These are phyloP conservation scores for Oscheius sp. DNA, from an alignment of 2,888 invertebrate genomes.

Conservation along the genomic window DNA sequence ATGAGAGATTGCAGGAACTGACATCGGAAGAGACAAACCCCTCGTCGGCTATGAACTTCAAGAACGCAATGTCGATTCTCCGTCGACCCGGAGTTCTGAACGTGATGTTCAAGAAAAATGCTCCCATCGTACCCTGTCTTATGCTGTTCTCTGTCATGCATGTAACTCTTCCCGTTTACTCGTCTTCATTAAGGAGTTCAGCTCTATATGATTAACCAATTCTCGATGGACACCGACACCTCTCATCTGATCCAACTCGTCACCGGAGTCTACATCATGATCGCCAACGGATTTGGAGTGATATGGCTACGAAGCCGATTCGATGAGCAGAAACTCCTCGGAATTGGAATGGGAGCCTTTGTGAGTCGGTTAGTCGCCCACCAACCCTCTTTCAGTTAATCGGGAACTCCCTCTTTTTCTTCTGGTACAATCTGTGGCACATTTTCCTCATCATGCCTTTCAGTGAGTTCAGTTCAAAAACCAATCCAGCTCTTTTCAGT, in stretches of 20 bases:
- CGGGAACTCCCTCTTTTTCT: constrained; percentile 49
- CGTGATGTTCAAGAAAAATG: constrained; percentile 58
- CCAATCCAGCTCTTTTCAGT: constrained; percentile 6
- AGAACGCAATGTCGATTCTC: constrained; percentile 49
- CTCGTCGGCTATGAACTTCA: constrained; percentile 14
- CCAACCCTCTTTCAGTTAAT: constrained; percentile 38
- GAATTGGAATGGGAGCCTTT: constrained; percentile 52
- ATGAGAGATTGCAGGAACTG: no score
- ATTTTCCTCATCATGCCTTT: constrained; percentile 59
- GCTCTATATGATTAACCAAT: constrained; percentile 64
- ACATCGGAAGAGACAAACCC: no score
- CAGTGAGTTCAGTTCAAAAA: neutral
- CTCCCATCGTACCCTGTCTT: constrained; percentile 53
- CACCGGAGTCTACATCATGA: constrained; percentile 60
- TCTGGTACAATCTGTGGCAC: constrained; percentile 53
- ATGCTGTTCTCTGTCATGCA: constrained; percentile 57
- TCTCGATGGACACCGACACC: constrained; percentile 50
- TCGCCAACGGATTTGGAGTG: constrained; percentile 63
- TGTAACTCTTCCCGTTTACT: constrained; percentile 36
- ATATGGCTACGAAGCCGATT: constrained; percentile 58
- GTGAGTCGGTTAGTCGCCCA: constrained; percentile 43
- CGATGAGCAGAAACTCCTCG: constrained; percentile 57
- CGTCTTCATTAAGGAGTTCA: constrained; percentile 36
- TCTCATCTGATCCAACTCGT: constrained; percentile 60
- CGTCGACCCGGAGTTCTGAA: constrained; percentile 54